Base-by-base conservation (phyloP, 2,888 invertebrate species). In the Ypsolopha sequella region DNA sequence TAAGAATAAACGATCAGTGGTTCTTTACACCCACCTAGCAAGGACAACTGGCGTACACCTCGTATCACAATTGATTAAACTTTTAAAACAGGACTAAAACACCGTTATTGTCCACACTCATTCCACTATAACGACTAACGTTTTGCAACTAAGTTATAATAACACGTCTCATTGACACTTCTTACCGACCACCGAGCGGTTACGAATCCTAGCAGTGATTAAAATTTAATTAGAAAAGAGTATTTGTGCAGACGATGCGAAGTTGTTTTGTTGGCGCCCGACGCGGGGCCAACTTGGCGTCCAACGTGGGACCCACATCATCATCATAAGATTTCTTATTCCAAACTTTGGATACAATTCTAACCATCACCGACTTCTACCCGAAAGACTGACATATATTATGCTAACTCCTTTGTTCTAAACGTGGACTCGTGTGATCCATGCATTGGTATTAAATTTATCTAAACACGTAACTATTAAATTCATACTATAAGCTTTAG, bases 71-170 rank as follows among this genome's bases (percentile, higher is more conserved):
- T 68, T 64, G 59, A 65, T 48, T 50, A 50, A 35, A 59, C 61
- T 65, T 59, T 52, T 43, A 58, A 56, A 50, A 48, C 47, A 52
- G 43, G 48, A 51, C 48, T 41, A 51, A 48, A 73, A 78, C 77
- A 76, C 75, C 73, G 55, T 84, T 84, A 85, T 84, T 85, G 85
- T 84, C 84, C 81, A 71, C 75, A 69, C 73, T 75, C 79, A 73
- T 72, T 63, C 74, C 68, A 62, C 73, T 74, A 74, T 70, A 70
- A 76, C 76, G 67, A 76, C 76, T 80, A 78, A 66, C 66, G 65
- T 64, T 24, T 70, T 71, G 80, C 82, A 81, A 81, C 77, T 71
- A 72, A 80, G 73, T 41, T 41, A 14, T 36, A 36, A 46, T 33
- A 68, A 65, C 57, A 63, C 63, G 36, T 61, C 66, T 47, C 48